Conservation (phyloP, 2,113 vertebrate species). For the Scartelaos histophorus region DNA sequence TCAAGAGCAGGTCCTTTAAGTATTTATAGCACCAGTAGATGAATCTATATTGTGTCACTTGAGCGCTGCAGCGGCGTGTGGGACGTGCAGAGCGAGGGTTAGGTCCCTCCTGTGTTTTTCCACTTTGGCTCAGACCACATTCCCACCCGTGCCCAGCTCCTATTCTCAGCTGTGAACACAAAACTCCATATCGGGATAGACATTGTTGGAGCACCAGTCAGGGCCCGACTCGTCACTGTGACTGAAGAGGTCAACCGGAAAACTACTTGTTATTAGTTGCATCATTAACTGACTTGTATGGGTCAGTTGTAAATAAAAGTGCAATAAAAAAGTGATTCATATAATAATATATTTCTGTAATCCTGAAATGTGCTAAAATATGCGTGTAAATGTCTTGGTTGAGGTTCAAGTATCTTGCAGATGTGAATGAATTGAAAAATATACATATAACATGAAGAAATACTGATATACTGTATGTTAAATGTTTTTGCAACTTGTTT, state of each 20-base stretch:
- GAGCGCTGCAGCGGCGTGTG: background rate
- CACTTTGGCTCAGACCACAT: slow-evolving; percentile 41
- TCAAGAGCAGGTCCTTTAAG: no score
- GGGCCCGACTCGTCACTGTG: slow-evolving; percentile 12
- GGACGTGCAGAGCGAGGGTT: background rate
- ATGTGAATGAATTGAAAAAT: background rate
- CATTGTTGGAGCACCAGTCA: slow-evolving; percentile 21
- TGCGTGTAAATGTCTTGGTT: no score
- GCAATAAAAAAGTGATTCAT: no score
- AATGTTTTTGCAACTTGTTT: no score
- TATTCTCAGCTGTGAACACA: slow-evolving; percentile 50
- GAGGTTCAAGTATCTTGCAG: background rate
- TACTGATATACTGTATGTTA: background rate
- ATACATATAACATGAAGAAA: background rate
- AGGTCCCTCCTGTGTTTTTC: slow-evolving; percentile 56
- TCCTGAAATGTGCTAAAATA: no score
- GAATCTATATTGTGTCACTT: background rate
- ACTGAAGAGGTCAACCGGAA: slow-evolving; percentile 50
- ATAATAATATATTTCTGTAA: no score
- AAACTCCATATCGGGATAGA: slow-evolving; percentile 28
- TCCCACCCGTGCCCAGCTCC: slow-evolving; percentile 44
- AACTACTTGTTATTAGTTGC: slow-evolving; percentile 36
- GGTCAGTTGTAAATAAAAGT: background rate
- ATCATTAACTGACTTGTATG: background rate
- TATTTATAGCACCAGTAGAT: background rate